Percentiles rank a stretch among this genome's conserved stretches.
Conservation (phyloP, 2,888 invertebrate species). For the Sinhomidia bicolor region DNA sequence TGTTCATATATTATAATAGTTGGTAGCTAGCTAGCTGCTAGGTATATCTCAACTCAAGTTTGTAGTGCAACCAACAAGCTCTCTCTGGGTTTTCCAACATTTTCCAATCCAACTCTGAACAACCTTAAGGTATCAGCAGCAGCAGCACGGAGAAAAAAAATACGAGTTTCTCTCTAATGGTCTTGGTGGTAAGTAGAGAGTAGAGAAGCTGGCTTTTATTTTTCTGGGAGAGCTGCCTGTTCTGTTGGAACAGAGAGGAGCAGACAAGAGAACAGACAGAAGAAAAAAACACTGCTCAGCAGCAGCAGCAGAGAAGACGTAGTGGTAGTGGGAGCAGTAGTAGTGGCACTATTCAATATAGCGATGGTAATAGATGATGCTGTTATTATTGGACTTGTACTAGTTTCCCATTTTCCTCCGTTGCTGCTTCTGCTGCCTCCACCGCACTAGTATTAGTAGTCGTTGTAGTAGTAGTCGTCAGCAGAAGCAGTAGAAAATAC, state of each 20-base stretch:
- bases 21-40: not conserved
- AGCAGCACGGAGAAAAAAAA: slow-evolving; percentile 15
- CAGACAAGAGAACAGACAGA: slow-evolving; percentile 46
- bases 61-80: too few species aligned
- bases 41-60: too few species aligned
- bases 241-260: slow-evolving; percentile 3
- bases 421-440: not conserved
- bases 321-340: slow-evolving; percentile 14
- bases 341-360: not conserved
- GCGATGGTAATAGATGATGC: slow-evolving; percentile 22
- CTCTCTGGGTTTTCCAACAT: slow-evolving; percentile 47
- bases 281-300: slow-evolving; percentile 13
- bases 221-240: not conserved
- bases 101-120: slow-evolving; percentile 9
- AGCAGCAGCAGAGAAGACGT: too few species aligned
- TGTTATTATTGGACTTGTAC: slow-evolving; percentile 48
- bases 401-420: slow-evolving; percentile 38
- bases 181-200: not conserved
- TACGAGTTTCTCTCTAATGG: not conserved
- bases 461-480: too few species aligned
- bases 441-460: too few species aligned
- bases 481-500: not conserved
- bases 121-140: slow-evolving; percentile 18
- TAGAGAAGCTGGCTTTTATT: not conserved
- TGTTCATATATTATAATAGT: not conserved